These are phyloP conservation scores for Ceryle rudis DNA, from an alignment of 2,797 vertebrate species.

Conservation along the genomic window DNA sequence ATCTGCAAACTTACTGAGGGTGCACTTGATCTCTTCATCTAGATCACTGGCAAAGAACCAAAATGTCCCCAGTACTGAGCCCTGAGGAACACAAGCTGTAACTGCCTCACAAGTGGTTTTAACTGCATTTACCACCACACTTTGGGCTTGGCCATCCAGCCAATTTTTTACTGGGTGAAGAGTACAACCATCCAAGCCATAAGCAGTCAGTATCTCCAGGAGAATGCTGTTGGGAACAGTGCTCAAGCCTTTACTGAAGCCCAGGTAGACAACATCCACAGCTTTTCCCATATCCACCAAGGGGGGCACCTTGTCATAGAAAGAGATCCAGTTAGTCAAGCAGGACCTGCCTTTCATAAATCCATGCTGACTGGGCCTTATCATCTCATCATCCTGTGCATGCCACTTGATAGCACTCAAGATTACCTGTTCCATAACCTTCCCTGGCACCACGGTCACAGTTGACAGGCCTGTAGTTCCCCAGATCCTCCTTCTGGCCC, in stretches of 20 bases:
- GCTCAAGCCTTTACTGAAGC: background rate
- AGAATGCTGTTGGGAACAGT: background rate
- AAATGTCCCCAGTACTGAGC: background rate
- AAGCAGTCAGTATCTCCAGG: background rate
- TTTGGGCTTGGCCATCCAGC: too few relatives aligned
- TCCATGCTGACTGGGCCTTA: background rate
- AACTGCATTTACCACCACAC: background rate
- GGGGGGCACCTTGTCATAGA: background rate
- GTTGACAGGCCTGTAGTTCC: background rate
- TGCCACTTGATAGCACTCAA: background rate
- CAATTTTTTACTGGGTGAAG: background rate
- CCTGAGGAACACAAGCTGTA: background rate
- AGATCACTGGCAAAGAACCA: background rate
- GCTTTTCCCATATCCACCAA: background rate
- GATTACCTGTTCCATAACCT: background rate
- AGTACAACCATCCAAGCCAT: background rate
- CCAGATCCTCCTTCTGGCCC: too few relatives aligned
- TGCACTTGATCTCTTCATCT: background rate
- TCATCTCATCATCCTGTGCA: background rate
- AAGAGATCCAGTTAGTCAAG: background rate
- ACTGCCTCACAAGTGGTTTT: background rate
- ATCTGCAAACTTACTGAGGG: background rate
- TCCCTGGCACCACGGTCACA: background rate
- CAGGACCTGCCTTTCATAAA: background rate
- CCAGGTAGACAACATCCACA: background rate